Evolutionary conservation across 2,888 invertebrate species (phyloP).

Genomic region (Blastobasis lacticolella): DNA sequence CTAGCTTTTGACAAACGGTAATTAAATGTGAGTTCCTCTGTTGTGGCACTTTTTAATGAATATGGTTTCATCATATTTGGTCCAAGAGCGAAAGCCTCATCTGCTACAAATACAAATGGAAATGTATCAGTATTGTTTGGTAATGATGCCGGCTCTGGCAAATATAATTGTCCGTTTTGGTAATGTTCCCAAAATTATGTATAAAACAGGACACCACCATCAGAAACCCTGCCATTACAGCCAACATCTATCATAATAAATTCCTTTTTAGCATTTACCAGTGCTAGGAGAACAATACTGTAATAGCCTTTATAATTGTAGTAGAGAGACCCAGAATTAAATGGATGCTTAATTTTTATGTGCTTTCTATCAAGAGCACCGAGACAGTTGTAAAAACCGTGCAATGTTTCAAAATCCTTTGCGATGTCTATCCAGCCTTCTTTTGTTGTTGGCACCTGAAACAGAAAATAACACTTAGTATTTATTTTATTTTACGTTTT

Average conservation of each 20-base stretch:
- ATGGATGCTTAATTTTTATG: background rate
- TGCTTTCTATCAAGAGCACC: background rate
- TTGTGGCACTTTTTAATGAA: background rate
- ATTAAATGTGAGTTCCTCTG: slow-evolving; percentile 1
- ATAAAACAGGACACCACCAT: background rate
- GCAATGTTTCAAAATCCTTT: background rate
- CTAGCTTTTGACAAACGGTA: slow-evolving; percentile 2
- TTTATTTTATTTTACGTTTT: background rate
- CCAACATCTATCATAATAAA: background rate
- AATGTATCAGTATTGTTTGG: background rate
- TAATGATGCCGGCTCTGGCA: background rate
- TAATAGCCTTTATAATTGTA: background rate
- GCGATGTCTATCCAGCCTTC: background rate
- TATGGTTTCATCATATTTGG: slow-evolving; percentile 1
- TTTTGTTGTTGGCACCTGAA: slow-evolving; percentile 1
- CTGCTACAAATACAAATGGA: slow-evolving; percentile 2
- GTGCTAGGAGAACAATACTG: background rate
- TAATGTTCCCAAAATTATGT: background rate
- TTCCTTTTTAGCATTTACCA: slow-evolving; percentile 1
- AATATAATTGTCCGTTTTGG: background rate
- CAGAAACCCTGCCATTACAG: slow-evolving; percentile 1
- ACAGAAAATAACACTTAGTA: background rate
- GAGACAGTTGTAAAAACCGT: background rate
- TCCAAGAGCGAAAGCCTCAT: slow-evolving; percentile 1
- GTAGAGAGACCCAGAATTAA: background rate